Evolutionary conservation across 2,113 vertebrate genomes (phyloP).

Genomic region (Nycticryphes semicollaris): DNA sequence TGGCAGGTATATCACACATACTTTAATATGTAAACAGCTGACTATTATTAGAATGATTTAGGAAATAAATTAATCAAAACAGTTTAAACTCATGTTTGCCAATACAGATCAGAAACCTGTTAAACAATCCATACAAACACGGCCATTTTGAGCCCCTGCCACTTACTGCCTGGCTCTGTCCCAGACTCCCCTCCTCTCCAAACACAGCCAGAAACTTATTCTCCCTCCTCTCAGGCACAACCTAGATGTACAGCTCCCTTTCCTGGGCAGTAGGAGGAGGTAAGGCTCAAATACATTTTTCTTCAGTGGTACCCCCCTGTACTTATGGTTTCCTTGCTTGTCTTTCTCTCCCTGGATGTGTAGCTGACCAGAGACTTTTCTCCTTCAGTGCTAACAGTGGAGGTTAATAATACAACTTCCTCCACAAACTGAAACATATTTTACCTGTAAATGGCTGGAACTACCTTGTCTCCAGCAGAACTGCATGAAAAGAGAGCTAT

Average conservation of each 20-base stretch:
- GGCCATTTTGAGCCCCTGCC: not conserved
- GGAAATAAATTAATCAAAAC: not conserved
- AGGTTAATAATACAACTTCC: not conserved
- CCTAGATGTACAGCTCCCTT: not conserved
- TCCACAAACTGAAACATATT: not conserved
- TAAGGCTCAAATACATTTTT: not conserved
- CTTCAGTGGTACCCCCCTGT: not conserved
- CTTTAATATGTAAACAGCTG: not conserved
- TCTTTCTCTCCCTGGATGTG: not conserved
- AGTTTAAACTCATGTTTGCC: not conserved
- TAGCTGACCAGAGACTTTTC: not conserved
- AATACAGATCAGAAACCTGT: not conserved
- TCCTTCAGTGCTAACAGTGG: not conserved
- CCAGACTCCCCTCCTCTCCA: fast-evolving
- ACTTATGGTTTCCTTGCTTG: not conserved
- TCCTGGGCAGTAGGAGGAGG: not conserved
- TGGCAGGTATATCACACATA: not conserved
- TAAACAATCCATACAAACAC: not conserved
- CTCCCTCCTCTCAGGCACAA: not conserved
- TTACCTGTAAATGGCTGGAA: not conserved
- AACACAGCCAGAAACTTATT: fast-evolving
- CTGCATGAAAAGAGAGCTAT: not conserved
- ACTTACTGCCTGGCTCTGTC: not conserved
- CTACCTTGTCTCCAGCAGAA: not conserved
- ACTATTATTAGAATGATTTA: not conserved